Conservation (phyloP, 2,888 invertebrate species). For the Petrophora chlorosata region DNA sequence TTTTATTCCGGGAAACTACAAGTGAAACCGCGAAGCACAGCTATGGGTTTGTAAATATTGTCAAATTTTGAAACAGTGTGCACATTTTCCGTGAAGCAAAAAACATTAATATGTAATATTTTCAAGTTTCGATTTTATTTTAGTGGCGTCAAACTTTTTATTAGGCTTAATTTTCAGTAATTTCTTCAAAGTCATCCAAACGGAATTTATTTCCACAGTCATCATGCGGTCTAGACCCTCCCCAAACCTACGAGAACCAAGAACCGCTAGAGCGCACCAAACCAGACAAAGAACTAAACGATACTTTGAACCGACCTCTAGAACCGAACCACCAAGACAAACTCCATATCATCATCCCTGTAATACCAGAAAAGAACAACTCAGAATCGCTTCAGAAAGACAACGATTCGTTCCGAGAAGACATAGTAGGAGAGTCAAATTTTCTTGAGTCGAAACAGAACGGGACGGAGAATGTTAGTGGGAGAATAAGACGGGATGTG, state of each 20-base stretch:
- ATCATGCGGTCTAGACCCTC: constrained; percentile 69
- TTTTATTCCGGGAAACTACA: too few relatives aligned
- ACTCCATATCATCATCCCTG: constrained; percentile 54
- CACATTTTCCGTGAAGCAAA: too few relatives aligned
- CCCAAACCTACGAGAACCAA: constrained; percentile 71
- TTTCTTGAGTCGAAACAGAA: constrained; percentile 61
- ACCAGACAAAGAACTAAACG: constrained; percentile 68
- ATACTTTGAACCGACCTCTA: constrained; percentile 57
- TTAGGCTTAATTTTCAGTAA: too few relatives aligned
- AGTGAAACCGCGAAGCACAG: too few relatives aligned
- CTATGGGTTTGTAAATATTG: too few relatives aligned
- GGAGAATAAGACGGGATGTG: constrained; percentile 52
- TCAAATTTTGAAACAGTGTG: too few relatives aligned
- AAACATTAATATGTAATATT: too few relatives aligned
- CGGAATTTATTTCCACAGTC: constrained; percentile 50
- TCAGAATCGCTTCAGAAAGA: constrained; percentile 58
- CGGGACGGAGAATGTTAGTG: constrained; percentile 49
- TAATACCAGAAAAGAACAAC: constrained; percentile 59
- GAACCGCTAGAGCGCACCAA: constrained; percentile 64
- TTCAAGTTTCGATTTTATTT: too few relatives aligned
- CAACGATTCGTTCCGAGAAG: constrained; percentile 63
- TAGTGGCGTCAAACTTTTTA: too few relatives aligned
- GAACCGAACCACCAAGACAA: constrained; percentile 60
- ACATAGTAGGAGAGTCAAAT: constrained; percentile 57
- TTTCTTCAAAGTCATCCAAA: too few relatives aligned